Evolutionary conservation across 2,888 invertebrate species (phyloP).

Genomic region (Scaptomyza polygonia): DNA sequence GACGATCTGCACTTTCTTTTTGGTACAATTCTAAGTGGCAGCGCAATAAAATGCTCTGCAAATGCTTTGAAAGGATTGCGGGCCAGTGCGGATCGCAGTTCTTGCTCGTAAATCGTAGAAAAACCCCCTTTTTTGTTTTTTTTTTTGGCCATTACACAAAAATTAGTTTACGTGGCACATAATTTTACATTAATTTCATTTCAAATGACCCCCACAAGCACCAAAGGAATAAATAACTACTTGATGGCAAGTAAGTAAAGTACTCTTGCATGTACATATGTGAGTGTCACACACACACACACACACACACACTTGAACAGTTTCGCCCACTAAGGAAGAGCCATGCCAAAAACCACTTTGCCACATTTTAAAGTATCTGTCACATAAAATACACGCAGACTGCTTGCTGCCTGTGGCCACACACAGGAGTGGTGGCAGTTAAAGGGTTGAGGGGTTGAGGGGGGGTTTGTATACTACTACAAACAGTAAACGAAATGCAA

Average conservation of each 20-base stretch:
- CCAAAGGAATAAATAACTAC: not conserved
- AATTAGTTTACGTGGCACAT: constrained; percentile 77
- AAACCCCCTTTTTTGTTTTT: constrained; percentile 3
- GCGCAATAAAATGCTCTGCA: constrained; percentile 69
- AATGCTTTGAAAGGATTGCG: constrained; percentile 74
- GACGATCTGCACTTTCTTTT: no score
- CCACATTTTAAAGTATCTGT: constrained; percentile 75
- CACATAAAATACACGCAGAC: constrained; percentile 66
- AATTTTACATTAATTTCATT: constrained; percentile 73
- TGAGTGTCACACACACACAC: constrained; percentile 14
- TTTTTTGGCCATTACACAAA: constrained; percentile 44
- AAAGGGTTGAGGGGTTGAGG: no score
- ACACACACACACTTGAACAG: constrained; percentile 3
- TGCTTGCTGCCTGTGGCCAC: constrained; percentile 34
- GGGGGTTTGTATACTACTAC: not conserved
- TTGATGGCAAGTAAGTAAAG: not conserved
- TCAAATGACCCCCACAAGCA: constrained; percentile 47
- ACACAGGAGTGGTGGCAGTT: no score
- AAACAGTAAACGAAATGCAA: constrained; percentile 64
- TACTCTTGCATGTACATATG: constrained; percentile 8
- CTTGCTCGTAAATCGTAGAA: constrained; percentile 68
- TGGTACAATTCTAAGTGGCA: constrained; percentile 58
- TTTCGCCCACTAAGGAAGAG: constrained; percentile 11
- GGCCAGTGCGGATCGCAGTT: constrained; percentile 50
- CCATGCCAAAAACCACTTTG: constrained; percentile 66